Evolutionary conservation across 35 echinoderm and acorn worm genomes (phyloP), one percentile per base, ranked within the genome.

Genomic region (Stichopus chloronotus): DNA sequence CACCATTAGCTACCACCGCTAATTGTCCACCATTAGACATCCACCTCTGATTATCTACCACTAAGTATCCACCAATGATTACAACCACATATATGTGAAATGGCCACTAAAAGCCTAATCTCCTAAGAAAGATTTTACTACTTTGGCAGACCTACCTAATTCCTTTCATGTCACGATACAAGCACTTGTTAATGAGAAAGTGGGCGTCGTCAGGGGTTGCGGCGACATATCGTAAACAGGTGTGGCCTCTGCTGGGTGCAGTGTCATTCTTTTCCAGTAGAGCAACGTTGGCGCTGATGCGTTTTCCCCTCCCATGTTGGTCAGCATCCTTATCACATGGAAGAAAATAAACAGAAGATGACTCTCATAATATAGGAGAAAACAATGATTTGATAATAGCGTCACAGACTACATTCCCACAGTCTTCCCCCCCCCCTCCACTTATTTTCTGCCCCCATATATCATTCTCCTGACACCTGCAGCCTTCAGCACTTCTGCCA

Each of bases 141-240:
- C 25, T 4, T 10, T 3, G 25, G 30, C 78, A 52, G 8, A 1
- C 22, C 78, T 93, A 98, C 96, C 96, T 98, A 69, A 98, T 98
- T 84, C 95, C 97, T 90, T 96, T 98, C 97, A 96, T 96, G 77
- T 98, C 97, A 24, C 94, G 92, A 72, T 89, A 96, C 21, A 98
- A 72, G 63, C 91, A 59, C 81, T 96, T 98, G 43, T 90, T 95
- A 11, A 98, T 90, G 78, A 96, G 94, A 87, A 96, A 94, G 72
- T 92, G 91, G 9, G 97, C 94, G 94, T 98, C 97, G 76, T 98
- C 94, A 9, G 97, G 95, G 7, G 97, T 96, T 19, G 96, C 92
- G 43, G 97, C 95, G 14, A 96, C 93, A 54, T 98, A 98, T n/a
- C 94, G 95, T 53, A 98, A 69, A 11, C 95, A 93, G 9, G 97